Evolutionary conservation across 2,113 vertebrate genomes (phyloP), one percentile per base, ranked within the genome.

Genomic region (Petrocephalus zakoni): DNA sequence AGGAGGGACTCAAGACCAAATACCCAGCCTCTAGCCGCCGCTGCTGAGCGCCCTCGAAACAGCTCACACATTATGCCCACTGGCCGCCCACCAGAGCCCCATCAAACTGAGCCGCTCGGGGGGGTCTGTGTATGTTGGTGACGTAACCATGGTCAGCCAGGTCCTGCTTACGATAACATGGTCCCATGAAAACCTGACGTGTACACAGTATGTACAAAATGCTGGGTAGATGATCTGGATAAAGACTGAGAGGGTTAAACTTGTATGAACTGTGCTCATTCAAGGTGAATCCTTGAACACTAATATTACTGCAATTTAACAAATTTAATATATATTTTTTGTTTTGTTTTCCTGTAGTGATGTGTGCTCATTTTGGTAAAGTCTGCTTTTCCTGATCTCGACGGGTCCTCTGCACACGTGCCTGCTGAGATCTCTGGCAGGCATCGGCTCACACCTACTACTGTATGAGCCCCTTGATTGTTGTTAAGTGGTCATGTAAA

Each of bases 1-100:
- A 98, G 90, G 97, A 97, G 91, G 96, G 96, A 13, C 94, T 98
- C 92, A 98, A 97, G 92, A 90, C 90, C 92, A 97, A 97, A 93
- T 98, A 98, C 89, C 96, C 96, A 0, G 92, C 93, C 56, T 98
- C 97, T 0, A 87, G 91, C 5, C 94, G 94, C 2, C 95, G 94
- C 42, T 98, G 97, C 95, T 98, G 95, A 97, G 21, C n/a, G 22
- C 21, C 19, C 53, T 25, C 51, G n/a, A 34, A 11, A n/a, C 53
- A 46, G 8, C 19, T 29, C 75, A 42, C 29, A 78, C 34, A 51
- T 34, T 17, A 4, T 4, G n/a, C 46, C 8, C 22, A 22, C 42
- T 53, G 52, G 10, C 5, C 21, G 21, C 56, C 8, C 37, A 25
- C 46, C n/a, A 53, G 34, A 42, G 15, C 25, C 84, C 84, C n/a